These are phyloP conservation scores for Eristalis intricaria DNA, from an alignment of 2,888 invertebrate species.

Conservation along the genomic window DNA sequence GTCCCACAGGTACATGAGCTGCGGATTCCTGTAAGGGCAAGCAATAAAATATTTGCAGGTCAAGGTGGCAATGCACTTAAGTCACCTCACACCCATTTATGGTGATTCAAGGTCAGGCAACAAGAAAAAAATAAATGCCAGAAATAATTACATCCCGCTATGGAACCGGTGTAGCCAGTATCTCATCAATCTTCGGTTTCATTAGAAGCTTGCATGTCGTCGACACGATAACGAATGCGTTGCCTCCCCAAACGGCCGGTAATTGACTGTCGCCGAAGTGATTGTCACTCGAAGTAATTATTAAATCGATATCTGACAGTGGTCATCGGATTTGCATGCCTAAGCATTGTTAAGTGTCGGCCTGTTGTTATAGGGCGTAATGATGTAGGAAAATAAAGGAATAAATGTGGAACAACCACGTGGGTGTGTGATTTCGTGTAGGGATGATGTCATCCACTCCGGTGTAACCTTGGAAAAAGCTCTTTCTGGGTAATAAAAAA, in stretches of 20 bases:
- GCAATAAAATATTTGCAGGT: too few species aligned
- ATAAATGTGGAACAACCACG: not conserved
- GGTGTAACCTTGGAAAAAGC: not conserved
- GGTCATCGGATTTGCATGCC: conserved; percentile 35
- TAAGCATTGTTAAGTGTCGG: conserved; percentile 19
- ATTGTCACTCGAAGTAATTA: conserved; percentile 18
- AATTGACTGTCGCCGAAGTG: conserved; percentile 48
- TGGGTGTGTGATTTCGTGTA: not conserved
- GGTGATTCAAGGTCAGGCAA: not conserved
- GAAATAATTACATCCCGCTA: not conserved
- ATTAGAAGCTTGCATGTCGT: conserved; percentile 7
- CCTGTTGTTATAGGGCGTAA: not conserved
- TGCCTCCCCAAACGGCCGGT: conserved; percentile 9
- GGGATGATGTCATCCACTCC: not conserved
- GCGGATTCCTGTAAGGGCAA: too few species aligned
- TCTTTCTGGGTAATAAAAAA: too few species aligned
- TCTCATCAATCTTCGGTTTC: not conserved
- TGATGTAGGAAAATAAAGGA: not conserved
- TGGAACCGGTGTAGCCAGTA: not conserved
- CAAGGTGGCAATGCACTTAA: not conserved
- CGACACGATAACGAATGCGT: not conserved
- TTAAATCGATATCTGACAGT: conserved; percentile 29
- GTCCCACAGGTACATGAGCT: not conserved
- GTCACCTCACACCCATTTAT: not conserved
- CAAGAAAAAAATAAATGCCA: not conserved